A percentile compares a stretch with the other conserved stretches of the same genome.
Conservation (phyloP, 2,113 vertebrate genomes). For the Gnathochromis pfefferi region DNA sequence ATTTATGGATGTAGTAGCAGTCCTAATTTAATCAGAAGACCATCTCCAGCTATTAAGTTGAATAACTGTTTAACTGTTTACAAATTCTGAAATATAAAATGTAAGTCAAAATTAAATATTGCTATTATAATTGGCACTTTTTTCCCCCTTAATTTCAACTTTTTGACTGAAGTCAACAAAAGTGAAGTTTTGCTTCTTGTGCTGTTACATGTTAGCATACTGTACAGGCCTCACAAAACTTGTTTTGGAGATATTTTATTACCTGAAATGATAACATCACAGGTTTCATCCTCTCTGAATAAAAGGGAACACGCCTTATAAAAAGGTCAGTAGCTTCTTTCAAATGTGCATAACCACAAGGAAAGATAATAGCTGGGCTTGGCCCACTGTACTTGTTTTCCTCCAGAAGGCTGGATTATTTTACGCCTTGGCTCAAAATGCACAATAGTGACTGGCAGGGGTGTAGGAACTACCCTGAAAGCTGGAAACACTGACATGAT, state of each 20-base stretch:
- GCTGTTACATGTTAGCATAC: not conserved
- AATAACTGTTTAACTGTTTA: not conserved
- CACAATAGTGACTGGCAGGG: not conserved
- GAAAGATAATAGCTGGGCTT: not conserved
- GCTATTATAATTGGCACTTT: not conserved
- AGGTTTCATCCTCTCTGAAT: not conserved
- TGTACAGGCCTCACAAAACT: not conserved
- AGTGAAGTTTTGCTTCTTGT: not conserved
- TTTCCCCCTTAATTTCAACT: accelerated
- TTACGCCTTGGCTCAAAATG: not conserved
- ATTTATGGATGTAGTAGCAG: not conserved
- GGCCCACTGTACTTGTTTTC: not conserved
- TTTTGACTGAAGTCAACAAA: not conserved
- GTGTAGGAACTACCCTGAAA: not conserved
- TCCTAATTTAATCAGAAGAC: not conserved
- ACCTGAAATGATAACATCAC: not conserved
- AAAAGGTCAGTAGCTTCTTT: not conserved
- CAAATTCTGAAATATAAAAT: not conserved
- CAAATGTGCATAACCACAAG: not conserved
- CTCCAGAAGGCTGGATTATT: not conserved
- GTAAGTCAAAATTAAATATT: not conserved
- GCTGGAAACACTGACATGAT: not conserved
- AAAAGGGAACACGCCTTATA: not conserved
- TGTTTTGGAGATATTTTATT: not conserved
- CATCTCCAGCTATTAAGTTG: not conserved